Evolutionary conservation across 2,797 vertebrate species (phyloP), one percentile per base, ranked within the genome.

Genomic region (Erpetoichthys calabaricus): DNA sequence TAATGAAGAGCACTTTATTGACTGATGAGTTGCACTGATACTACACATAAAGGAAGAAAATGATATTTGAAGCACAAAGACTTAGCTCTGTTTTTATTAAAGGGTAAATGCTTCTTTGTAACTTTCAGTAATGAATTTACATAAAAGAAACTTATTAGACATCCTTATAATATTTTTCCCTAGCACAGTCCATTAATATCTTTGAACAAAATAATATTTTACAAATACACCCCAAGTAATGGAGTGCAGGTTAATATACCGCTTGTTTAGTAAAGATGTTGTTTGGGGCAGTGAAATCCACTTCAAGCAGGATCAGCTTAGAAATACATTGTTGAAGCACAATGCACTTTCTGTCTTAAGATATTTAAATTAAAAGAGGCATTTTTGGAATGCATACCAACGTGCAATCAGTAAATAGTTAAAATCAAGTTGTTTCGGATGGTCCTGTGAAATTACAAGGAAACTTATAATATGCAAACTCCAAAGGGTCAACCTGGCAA

Each of bases 241-340:
- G 52, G 70, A 73, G 65, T 57, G 50, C 72, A 78, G 73, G 81
- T 76, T 69, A 75, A 83, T 80, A 76, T 74, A 71, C 67, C 75
- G 80, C 74, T 75, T 84, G 80, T 82, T 81, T 73, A 73, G 71
- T 78, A 76, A 82, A 77, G 75, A 76, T 86, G 82, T 84, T 78
- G 78, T 77, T 80, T 79, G 83, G 83, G 84, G 82, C 80, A 80
- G 78, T 66, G 70, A 59, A 73, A 63, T 67, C 81, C 82, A 85
- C 82, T 85, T 86, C 78, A 86, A 83, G 83, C 68, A 61, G 56
- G 74, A 75, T 57, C 77, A 80, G 67, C 76, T 61, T 73, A 49
- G 65, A 67, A 76, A 81, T 81, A 82, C 76, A 75, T 75, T 67
- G 70, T 69, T 82, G 81, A 76, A 83, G 81, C 82, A 83, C 80